Percentiles rank a stretch among this genome's conserved stretches.
These are phyloP conservation scores for Orthosia gothica DNA, from an alignment of 2,888 invertebrate species.

Conservation along the genomic window DNA sequence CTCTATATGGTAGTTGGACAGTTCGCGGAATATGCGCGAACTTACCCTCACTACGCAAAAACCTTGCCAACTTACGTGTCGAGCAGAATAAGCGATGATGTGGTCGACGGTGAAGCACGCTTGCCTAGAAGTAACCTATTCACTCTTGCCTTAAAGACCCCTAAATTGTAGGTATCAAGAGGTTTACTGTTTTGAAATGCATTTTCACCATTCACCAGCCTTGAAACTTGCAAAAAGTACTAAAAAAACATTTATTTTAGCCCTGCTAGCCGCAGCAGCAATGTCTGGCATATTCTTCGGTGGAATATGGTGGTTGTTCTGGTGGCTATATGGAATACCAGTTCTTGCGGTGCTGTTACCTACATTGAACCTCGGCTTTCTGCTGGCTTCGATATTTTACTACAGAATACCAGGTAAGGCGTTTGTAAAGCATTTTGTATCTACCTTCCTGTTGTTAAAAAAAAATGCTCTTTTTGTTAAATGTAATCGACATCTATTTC, in stretches of 20 bases:
- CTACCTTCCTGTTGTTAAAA: background rate
- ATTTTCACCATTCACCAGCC: background rate
- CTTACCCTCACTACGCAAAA: too few relatives aligned
- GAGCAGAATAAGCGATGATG: too few relatives aligned
- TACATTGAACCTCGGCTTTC: slow-evolving; percentile 92
- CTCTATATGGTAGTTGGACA: too few relatives aligned
- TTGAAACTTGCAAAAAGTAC: background rate
- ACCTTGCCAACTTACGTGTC: too few relatives aligned
- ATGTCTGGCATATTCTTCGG: slow-evolving; percentile 92
- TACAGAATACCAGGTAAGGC: slow-evolving; percentile 92
- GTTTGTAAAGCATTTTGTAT: background rate
- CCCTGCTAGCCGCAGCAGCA: slow-evolving; percentile 86
- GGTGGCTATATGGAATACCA: slow-evolving; percentile 93
- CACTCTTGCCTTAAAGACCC: too few relatives aligned
- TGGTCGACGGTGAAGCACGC: too few relatives aligned
- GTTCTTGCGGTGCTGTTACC: slow-evolving; percentile 92
- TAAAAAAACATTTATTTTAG: slow-evolving; percentile 81
- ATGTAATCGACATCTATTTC: too few relatives aligned
- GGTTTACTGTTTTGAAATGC: too few relatives aligned
- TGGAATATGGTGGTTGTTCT: slow-evolving; percentile 92
- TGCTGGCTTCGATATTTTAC: slow-evolving; percentile 92
- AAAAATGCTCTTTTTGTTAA: too few relatives aligned
- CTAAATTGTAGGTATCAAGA: too few relatives aligned
- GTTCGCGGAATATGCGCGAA: too few relatives aligned
- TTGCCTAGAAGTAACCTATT: too few relatives aligned